Conservation (phyloP, 2,797 vertebrate genomes). For the Megaceryle alcyon region DNA sequence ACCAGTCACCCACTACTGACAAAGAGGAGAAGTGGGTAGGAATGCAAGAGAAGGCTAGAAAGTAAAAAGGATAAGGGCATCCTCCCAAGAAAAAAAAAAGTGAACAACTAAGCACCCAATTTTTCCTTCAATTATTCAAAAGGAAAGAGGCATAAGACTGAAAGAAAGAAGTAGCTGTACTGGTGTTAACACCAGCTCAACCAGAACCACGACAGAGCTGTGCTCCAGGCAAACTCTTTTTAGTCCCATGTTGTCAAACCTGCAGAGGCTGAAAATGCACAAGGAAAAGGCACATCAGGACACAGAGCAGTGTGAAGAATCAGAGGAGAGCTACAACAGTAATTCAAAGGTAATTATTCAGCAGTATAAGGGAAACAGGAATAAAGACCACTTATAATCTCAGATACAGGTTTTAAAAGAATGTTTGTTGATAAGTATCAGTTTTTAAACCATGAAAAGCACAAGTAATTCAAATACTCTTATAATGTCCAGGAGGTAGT, state of each 20-base stretch:
- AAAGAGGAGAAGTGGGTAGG: not conserved
- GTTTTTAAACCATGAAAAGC: not conserved
- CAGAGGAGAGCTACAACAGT: not conserved
- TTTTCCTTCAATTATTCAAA: not conserved
- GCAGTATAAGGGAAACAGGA: not conserved
- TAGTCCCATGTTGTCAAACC: not conserved
- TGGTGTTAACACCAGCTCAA: not conserved
- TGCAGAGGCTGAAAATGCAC: not conserved
- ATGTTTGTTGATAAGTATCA: not conserved
- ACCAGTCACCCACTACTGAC: not conserved
- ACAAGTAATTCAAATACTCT: not conserved
- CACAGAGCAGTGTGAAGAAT: not conserved
- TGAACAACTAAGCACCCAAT: not conserved
- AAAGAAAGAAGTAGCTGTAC: not conserved
- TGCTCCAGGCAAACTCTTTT: conserved; percentile 7
- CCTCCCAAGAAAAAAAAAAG: not conserved
- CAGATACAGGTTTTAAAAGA: not conserved
- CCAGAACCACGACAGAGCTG: not conserved
- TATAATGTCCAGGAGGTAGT: not conserved
- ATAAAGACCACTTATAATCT: not conserved
- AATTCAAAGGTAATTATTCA: not conserved
- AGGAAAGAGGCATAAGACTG: not conserved
- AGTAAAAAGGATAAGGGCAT: not conserved
- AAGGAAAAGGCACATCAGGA: not conserved
- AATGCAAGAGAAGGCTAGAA: not conserved